A percentile compares a stretch with the other conserved stretches of the same genome.
phyloP scores from a whole-genome alignment of 2,113 vertebrate genomes.

The Alces alces region DNA sequence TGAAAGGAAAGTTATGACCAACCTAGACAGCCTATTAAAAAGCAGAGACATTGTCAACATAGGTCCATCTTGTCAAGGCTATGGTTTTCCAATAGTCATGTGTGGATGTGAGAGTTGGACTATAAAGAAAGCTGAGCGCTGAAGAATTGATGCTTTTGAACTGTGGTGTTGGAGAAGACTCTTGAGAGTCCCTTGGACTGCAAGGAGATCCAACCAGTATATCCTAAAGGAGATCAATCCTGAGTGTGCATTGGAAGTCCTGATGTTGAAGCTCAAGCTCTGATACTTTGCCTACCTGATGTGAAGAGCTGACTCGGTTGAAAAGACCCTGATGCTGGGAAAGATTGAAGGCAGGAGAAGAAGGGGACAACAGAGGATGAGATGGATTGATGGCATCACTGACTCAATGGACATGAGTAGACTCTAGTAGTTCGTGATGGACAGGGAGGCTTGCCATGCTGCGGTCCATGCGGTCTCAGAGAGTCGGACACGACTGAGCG shows the following conservation, averaged over 20 bases:
- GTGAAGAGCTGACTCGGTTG: background rate
- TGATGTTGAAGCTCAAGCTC: background rate
- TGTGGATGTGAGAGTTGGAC: background rate
- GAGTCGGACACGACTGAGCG: background rate
- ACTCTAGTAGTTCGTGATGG: background rate
- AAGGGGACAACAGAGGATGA: background rate
- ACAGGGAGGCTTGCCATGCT: background rate
- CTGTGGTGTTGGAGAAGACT: background rate
- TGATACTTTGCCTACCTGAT: background rate
- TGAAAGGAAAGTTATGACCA: background rate
- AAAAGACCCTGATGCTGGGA: background rate
- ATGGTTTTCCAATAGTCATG: background rate
- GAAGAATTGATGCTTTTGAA: background rate
- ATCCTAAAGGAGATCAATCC: background rate
- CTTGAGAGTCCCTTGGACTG: background rate
- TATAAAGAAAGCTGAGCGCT: background rate
- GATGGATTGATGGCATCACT: background rate
- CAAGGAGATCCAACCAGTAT: background rate
- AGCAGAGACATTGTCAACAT: background rate
- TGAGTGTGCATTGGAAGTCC: background rate
- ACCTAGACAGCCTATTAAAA: background rate
- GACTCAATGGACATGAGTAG: background rate
- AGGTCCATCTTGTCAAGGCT: background rate
- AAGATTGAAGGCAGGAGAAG: background rate
- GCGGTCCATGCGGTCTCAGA: background rate